Evolutionary conservation across 2,888 invertebrate genomes (phyloP).

Genomic region (Caenorhabditis sp.): DNA sequence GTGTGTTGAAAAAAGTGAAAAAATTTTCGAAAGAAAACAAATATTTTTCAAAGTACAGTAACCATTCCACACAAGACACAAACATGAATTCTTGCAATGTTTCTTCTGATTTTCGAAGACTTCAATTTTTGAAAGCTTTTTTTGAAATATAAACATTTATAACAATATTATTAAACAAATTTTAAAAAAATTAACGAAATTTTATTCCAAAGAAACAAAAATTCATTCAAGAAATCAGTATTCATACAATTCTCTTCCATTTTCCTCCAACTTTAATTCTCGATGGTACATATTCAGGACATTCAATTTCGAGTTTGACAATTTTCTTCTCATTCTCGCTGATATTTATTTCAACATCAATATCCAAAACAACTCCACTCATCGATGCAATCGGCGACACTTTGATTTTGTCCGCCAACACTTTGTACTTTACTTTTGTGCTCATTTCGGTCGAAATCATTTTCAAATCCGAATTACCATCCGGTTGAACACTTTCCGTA

Average conservation of each 20-base stretch:
- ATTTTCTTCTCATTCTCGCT: conserved; percentile 13
- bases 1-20: too few relatives aligned
- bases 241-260: conserved; percentile 29
- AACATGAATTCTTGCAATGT: too few relatives aligned
- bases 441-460: neutral
- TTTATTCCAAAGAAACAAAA: too few relatives aligned
- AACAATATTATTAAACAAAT: too few relatives aligned
- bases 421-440: neutral
- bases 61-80: too few relatives aligned
- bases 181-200: too few relatives aligned
- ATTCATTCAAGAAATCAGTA: neutral
- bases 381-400: conserved; percentile 23
- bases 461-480: neutral
- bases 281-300: conserved; percentile 27
- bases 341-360: conserved; percentile 26
- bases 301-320: conserved; percentile 31
- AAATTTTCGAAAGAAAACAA: too few relatives aligned
- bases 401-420: conserved; percentile 23
- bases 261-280: conserved; percentile 30
- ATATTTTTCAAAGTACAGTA: too few relatives aligned
- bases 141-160: too few relatives aligned
- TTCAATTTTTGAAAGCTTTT: too few relatives aligned
- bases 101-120: too few relatives aligned
- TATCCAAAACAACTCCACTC: conserved; percentile 32
- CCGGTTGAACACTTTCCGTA: conserved; percentile 3